phyloP scores from a whole-genome alignment of 2,113 vertebrate species.

The Nansenia antarctica region DNA sequence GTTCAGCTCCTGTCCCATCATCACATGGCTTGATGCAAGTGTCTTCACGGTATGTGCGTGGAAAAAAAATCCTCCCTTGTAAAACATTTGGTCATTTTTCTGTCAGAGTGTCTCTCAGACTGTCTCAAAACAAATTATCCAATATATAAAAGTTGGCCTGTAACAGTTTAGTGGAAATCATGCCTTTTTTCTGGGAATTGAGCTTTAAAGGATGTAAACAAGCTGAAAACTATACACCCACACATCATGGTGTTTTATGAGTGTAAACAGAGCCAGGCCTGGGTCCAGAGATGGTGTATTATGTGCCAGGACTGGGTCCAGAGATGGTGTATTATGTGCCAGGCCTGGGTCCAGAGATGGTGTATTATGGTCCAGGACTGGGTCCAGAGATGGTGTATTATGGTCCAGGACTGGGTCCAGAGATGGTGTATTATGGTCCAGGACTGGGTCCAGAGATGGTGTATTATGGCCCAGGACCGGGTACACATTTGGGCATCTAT shows the following conservation, averaged over 20 bases:
- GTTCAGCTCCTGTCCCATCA: neutral
- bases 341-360: neutral
- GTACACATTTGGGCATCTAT: neutral
- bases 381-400: no score
- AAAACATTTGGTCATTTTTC: constrained; percentile 16
- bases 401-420: neutral
- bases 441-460: no score
- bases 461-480: neutral
- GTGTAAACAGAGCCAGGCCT: constrained; percentile 7
- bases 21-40: neutral
- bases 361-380: constrained; percentile 13
- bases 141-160: constrained; percentile 16
- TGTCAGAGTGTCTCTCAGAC: constrained; percentile 10
- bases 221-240: constrained; percentile 2
- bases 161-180: constrained; percentile 26
- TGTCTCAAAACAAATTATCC: constrained; percentile 34
- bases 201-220: constrained; percentile 31
- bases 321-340: neutral
- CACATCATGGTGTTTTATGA: neutral
- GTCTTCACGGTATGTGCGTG: neutral
- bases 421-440: neutral
- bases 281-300: neutral
- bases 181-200: constrained; percentile 21
- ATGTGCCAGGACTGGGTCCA: neutral
- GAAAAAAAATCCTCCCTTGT: constrained; percentile 23